phyloP scores from a whole-genome alignment of 1,140 invertebrate species.

The Bombus cullumanus region DNA sequence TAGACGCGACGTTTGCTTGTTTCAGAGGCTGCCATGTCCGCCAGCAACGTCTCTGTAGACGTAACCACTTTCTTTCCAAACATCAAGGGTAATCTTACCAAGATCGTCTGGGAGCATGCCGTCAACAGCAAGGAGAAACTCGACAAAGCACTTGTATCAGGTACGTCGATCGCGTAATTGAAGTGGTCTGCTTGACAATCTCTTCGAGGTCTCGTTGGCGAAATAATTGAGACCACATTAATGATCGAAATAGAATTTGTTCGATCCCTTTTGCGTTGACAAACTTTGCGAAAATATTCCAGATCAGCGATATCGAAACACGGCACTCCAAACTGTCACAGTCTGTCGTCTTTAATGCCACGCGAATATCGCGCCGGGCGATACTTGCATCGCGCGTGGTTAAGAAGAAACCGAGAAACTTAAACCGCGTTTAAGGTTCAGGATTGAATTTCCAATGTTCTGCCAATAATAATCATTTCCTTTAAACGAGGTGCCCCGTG shows the following conservation, averaged over 20 bases:
- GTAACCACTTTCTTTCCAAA: slow-evolving; percentile 77
- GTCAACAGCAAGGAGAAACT: slow-evolving; percentile 88
- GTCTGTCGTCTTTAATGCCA: not conserved
- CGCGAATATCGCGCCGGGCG: too few species aligned
- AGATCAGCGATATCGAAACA: not conserved
- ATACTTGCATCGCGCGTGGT: not conserved
- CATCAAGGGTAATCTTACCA: slow-evolving; percentile 86
- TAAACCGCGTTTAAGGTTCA: slow-evolving; percentile 27
- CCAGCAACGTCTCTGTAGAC: slow-evolving; percentile 35
- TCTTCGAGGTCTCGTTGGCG: not conserved
- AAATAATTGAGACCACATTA: not conserved
- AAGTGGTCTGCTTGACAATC: not conserved
- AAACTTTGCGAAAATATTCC: not conserved
- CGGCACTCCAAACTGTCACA: not conserved
- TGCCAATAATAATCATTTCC: not conserved
- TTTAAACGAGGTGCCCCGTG: not conserved
- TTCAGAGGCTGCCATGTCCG: slow-evolving; percentile 69
- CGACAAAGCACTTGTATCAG: slow-evolving; percentile 83
- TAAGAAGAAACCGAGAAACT: slow-evolving; percentile 1
- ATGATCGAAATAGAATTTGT: not conserved
- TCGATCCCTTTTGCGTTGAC: not conserved
- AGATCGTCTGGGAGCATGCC: slow-evolving; percentile 92
- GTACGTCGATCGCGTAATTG: slow-evolving; percentile 73
- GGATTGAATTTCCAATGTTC: not conserved
- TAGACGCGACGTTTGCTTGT: not conserved